Evolutionary conservation across 1,140 invertebrate genomes (phyloP).

Genomic region (Drosophila bifasciata): DNA sequence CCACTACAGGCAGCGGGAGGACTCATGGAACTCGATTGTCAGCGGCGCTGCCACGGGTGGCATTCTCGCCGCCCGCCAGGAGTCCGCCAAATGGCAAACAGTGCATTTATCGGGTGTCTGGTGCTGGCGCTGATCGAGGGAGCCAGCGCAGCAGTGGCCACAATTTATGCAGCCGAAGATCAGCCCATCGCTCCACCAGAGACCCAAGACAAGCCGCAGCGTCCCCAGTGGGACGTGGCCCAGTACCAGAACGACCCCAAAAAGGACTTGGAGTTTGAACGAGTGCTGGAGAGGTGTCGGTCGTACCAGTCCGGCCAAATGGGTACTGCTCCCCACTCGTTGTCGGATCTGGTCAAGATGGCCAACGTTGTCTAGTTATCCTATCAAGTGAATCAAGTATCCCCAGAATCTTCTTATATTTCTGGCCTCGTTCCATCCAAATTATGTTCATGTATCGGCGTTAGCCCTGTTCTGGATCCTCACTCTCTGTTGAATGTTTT

Average conservation of each 20-base stretch:
- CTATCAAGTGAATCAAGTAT: not conserved
- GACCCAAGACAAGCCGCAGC: not conserved
- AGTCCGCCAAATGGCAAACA: slow-evolving; percentile 68
- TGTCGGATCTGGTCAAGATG: slow-evolving; percentile 55
- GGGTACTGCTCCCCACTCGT: slow-evolving; percentile 13
- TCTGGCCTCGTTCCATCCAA: slow-evolving; percentile 18
- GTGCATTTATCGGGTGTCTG: slow-evolving; percentile 62
- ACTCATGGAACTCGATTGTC: slow-evolving; percentile 68
- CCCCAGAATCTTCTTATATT: not conserved
- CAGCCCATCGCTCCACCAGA: not conserved
- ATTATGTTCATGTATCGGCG: slow-evolving; percentile 43
- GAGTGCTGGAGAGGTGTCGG: slow-evolving; percentile 50
- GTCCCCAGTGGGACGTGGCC: slow-evolving; percentile 50
- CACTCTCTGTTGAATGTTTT: too few relatives aligned
- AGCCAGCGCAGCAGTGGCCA: slow-evolving; percentile 60
- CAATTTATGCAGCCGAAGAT: slow-evolving; percentile 58
- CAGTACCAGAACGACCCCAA: not conserved
- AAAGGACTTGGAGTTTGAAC: slow-evolving; percentile 36
- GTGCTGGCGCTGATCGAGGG: slow-evolving; percentile 68
- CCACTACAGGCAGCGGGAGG: slow-evolving; percentile 54
- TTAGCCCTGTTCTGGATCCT: not conserved
- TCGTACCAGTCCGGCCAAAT: slow-evolving; percentile 2
- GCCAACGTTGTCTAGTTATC: slow-evolving; percentile 44
- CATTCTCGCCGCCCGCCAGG: slow-evolving; percentile 63
- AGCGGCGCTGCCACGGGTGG: slow-evolving; percentile 67